phyloP scores from a whole-genome alignment of 35 echinoderm and acorn worm species.

The Chiridota heheva region DNA sequence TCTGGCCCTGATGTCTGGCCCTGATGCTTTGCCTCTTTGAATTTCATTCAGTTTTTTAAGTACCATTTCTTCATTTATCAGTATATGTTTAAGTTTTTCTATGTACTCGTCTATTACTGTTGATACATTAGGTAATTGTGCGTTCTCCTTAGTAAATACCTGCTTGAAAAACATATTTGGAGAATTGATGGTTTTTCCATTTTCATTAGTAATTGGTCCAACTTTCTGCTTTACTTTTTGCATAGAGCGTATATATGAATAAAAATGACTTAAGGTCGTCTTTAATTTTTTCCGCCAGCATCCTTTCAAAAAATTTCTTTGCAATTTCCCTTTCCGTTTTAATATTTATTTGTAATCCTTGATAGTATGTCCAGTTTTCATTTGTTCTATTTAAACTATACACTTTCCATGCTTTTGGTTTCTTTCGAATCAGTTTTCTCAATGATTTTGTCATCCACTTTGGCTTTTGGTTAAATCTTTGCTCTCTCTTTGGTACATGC shows the following conservation, averaged over 20 bases:
- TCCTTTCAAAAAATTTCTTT: conserved; percentile 26
- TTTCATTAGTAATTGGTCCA: conserved; percentile 21
- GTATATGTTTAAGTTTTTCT: no score
- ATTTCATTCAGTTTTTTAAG: conserved; percentile 1
- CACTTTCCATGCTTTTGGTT: conserved; percentile 35
- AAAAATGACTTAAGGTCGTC: conserved; percentile 28
- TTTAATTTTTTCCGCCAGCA: conserved; percentile 30
- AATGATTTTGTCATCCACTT: conserved; percentile 44
- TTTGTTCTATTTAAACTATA: not conserved
- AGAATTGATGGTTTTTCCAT: not conserved
- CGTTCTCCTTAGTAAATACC: conserved; percentile 18
- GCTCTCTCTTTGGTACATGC: conserved; percentile 21
- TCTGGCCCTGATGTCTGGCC: conserved; percentile 40
- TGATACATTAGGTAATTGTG: not conserved
- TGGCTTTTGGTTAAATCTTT: conserved; percentile 1
- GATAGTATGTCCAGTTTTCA: conserved; percentile 26
- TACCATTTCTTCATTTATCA: conserved; percentile 27
- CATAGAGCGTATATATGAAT: conserved; percentile 27
- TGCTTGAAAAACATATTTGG: conserved; percentile 14
- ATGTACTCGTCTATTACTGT: no score
- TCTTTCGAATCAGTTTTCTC: conserved; percentile 9
- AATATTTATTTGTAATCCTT: conserved; percentile 4
- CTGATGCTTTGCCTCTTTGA: conserved; percentile 21
- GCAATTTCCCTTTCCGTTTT: conserved; percentile 5
- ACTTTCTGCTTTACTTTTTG: conserved; percentile 32